These are phyloP conservation scores for Neuroscelio doddi DNA, from an alignment of 2,888 invertebrate species.

Conservation along the genomic window DNA sequence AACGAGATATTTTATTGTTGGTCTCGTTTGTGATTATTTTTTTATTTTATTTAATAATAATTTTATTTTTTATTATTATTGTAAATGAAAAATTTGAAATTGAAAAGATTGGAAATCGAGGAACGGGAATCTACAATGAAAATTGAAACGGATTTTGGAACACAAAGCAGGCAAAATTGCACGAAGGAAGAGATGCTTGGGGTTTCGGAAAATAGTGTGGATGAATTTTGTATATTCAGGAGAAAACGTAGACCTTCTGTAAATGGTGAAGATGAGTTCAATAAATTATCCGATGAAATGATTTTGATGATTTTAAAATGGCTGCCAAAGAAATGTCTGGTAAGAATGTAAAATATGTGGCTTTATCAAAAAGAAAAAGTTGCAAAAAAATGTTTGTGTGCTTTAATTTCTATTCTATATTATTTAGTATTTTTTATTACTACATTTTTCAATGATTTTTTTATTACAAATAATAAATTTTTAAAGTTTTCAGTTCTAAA, in stretches of 20 bases:
- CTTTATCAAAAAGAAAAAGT: too few relatives aligned
- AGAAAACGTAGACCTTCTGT: conserved; percentile 68
- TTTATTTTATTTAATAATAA: conserved; percentile 13
- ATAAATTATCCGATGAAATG: conserved; percentile 87
- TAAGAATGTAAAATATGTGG: too few relatives aligned
- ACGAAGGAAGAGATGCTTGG: background rate
- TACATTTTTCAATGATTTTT: too few relatives aligned
- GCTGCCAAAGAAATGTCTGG: conserved; percentile 87
- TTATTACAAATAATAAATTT: too few relatives aligned
- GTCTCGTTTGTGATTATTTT: too few relatives aligned
- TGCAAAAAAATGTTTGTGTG: conserved; percentile 32
- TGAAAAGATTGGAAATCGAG: conserved; percentile 35
- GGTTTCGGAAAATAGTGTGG: conserved; percentile 1
- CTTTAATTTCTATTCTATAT: conserved; percentile 59
- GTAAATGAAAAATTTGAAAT: too few relatives aligned
- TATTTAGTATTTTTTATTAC: too few relatives aligned
- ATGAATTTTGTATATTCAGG: conserved; percentile 54
- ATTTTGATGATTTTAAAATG: conserved; percentile 86
- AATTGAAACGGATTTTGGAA: background rate
- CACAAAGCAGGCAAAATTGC: background rate
- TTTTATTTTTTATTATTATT: too few relatives aligned
- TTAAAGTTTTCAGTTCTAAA: too few relatives aligned
- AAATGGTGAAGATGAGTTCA: conserved; percentile 79
- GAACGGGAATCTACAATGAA: background rate
- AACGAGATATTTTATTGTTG: background rate